Base-by-base conservation (phyloP, 2,113 vertebrate genomes). In the Protomyctophum bolini region DNA sequence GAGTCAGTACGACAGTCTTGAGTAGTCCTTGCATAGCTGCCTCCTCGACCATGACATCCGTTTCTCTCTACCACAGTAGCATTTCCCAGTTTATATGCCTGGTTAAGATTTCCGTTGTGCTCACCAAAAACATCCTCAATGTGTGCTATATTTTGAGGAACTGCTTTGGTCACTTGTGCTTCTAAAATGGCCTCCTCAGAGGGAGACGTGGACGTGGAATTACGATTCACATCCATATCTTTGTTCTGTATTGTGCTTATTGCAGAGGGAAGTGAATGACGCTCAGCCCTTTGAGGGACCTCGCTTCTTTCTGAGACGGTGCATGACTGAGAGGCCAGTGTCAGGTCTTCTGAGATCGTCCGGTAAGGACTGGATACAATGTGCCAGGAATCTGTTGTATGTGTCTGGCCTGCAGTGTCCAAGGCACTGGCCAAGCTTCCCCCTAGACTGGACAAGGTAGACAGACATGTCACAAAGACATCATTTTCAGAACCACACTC, bases 401-500 rank as follows among this genome's bases (percentile, higher is more conserved):
- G 83, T 1, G 84, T 81, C 61, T 58, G 77, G 60, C 80, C 79
- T 7, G 76, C 63, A 9, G 75, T 82, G 72, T 92, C 89, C 58
- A 85, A 69, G 7, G 87, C 75, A 21, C 88, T 90, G 69, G 79
- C 84, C 49, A 85, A 57, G 70, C 76, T 91, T 51, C 77, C 82
- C 14, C 77, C 77, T 11, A 81, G 66, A 74, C 73, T 86, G 48
- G 89, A 92, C 72, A 90, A 77, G 64, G 80, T 87, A 76, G 93
- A 93, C 56, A 87, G 59, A 61, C 93, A 93, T 15, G 92, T 80
- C 28, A 91, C 83, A 77, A 92, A 93, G n/a, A 86, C 79, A 66
- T 92, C 91, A 0, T 87, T 86, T 62, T 93, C 93, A 41, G 91
- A 94, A 76, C 86, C 91, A 63, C 86, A 55, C 66, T 91, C 90